Conservation (phyloP, 2,113 vertebrate species). For the Solea solea region DNA sequence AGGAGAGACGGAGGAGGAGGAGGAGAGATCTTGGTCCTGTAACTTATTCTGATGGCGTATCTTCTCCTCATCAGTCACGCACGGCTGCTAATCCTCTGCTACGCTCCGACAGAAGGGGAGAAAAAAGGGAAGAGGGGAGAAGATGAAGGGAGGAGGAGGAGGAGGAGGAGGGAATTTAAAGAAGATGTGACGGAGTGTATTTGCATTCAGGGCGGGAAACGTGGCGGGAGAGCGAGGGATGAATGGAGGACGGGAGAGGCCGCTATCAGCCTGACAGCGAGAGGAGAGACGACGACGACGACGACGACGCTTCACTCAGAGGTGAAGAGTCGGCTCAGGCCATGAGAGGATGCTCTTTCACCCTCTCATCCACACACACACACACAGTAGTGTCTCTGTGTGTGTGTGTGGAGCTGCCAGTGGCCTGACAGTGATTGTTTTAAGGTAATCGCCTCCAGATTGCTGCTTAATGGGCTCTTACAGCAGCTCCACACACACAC, state of each 20-base stretch:
- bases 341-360: constrained; percentile 42
- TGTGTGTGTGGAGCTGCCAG: neutral
- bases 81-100: constrained; percentile 78
- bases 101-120: constrained; percentile 43
- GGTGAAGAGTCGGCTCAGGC: constrained; percentile 59
- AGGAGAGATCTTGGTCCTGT: constrained; percentile 56
- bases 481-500: neutral
- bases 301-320: neutral
- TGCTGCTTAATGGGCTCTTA: constrained; percentile 35
- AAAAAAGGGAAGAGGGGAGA: constrained; percentile 12
- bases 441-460: constrained; percentile 46
- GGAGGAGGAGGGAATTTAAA: constrained; percentile 38
- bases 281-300: neutral
- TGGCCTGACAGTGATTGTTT: constrained; percentile 42
- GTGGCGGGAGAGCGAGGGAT: constrained; percentile 50
- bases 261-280: constrained; percentile 46
- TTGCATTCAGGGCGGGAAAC: constrained; percentile 70
- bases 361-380: neutral
- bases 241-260: constrained; percentile 65
- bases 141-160: constrained; percentile 23
- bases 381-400: no score
- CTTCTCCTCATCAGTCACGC: constrained; percentile 79
- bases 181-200: constrained; percentile 67
- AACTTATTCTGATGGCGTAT: constrained; percentile 78
- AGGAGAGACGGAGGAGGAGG: constrained; percentile 19